Percentiles rank a stretch among this genome's conserved stretches.
phyloP scores from a whole-genome alignment of 2,888 invertebrate genomes.

The Pammene aurita region DNA sequence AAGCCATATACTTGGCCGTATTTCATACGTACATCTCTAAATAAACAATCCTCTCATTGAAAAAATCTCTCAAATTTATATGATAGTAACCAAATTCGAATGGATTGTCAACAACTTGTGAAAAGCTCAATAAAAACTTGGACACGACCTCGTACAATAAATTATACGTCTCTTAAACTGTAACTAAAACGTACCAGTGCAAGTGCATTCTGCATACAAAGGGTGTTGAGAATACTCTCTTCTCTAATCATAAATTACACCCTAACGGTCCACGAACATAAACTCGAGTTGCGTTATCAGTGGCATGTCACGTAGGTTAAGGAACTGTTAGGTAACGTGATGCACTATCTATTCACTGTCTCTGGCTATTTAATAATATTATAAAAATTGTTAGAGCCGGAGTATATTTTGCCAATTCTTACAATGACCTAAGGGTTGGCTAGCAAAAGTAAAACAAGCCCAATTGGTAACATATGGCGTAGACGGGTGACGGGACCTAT shows the following conservation, averaged over 20 bases:
- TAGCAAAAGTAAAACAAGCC: no score
- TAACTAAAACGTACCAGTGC: background rate
- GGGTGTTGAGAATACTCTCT: background rate
- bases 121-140: background rate
- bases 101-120: background rate
- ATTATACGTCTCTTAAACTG: no score
- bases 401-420: no score
- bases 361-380: background rate
- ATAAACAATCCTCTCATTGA: no score
- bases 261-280: constrained; percentile 12
- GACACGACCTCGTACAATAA: background rate
- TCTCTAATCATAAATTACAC: constrained; percentile 17
- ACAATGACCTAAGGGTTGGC: no score
- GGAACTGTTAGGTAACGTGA: constrained; percentile 15
- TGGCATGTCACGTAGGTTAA: constrained; percentile 11
- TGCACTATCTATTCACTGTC: constrained; percentile 13
- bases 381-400: no score
- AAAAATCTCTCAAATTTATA: no score
- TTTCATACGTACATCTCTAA: no score
- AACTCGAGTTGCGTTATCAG: constrained; percentile 14
- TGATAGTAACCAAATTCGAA: no score
- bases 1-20: no score
- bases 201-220: background rate
- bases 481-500: no score
- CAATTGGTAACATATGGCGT: no score